A percentile compares a stretch with the other conserved stretches of the same genome.
Conservation (phyloP, 2,888 invertebrate genomes). For the Hemaris fuciformis region DNA sequence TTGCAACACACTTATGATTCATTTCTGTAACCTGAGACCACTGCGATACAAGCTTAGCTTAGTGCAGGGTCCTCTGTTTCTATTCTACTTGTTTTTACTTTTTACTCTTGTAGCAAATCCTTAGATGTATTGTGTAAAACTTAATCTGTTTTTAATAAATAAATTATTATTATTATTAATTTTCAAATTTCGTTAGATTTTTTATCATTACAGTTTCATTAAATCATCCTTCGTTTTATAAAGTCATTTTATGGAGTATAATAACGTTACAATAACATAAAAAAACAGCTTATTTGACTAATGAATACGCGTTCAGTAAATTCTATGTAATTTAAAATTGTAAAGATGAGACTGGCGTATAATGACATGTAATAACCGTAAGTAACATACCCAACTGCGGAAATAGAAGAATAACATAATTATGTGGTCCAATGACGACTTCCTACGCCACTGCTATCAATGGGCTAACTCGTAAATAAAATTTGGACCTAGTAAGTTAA, state of each 20-base stretch:
- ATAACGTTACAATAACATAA: neutral
- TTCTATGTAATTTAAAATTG: neutral
- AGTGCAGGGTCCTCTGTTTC: no score
- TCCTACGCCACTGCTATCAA: conserved; percentile 38
- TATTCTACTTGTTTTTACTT: no score
- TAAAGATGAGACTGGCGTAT: neutral
- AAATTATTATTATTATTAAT: no score
- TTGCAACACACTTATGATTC: no score
- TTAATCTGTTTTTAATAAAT: no score
- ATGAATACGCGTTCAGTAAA: neutral
- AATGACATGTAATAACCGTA: neutral
- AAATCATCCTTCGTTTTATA: neutral
- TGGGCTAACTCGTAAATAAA: conserved; percentile 29
- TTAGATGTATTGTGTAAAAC: no score
- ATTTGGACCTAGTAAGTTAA: neutral
- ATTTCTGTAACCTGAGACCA: no score
- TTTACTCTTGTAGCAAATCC: no score
- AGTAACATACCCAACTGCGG: neutral
- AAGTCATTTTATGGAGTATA: neutral
- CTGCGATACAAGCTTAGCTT: no score
- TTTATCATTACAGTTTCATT: no score
- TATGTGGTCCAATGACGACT: conserved; percentile 25
- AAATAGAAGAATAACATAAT: conserved; percentile 24
- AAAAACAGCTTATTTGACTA: neutral
- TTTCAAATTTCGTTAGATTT: no score